Conservation (phyloP, 2,888 invertebrate species). For the Macaria liturata region DNA sequence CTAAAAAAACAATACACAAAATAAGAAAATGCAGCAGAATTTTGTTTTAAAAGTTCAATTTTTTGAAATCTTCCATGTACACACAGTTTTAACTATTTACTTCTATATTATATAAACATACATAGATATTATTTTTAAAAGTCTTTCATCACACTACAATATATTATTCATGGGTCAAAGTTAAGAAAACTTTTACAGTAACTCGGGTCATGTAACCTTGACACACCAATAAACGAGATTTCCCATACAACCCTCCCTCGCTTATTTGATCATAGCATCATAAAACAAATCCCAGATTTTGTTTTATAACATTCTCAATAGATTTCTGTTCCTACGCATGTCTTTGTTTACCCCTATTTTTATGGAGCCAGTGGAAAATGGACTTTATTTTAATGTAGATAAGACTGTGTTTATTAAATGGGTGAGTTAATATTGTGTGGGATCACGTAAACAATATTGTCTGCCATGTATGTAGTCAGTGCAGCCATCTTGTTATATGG, state of each 20-base stretch:
- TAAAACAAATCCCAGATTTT: slow-evolving; percentile 38
- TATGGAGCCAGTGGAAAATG: background rate
- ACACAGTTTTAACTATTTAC: too few species aligned
- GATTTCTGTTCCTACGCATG: slow-evolving; percentile 26
- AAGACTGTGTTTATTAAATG: slow-evolving; percentile 19
- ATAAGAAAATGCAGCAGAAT: too few species aligned
- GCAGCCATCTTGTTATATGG: slow-evolving; percentile 6
- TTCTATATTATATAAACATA: too few species aligned
- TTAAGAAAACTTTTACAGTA: too few species aligned
- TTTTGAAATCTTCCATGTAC: too few species aligned
- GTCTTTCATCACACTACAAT: too few species aligned
- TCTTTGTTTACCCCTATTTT: slow-evolving; percentile 30
- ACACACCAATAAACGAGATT: slow-evolving; percentile 20
- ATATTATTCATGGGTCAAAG: too few species aligned
- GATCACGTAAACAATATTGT: slow-evolving; percentile 41
- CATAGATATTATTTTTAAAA: too few species aligned
- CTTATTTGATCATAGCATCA: slow-evolving; percentile 37
- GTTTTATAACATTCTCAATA: slow-evolving; percentile 36
- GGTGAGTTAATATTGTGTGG: slow-evolving; percentile 29
- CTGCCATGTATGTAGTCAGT: slow-evolving; percentile 26
- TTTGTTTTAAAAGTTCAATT: too few species aligned
- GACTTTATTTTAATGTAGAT: background rate
- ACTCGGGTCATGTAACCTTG: slow-evolving; percentile 6
- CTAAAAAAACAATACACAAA: too few species aligned
- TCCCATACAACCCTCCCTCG: slow-evolving; percentile 16